phyloP scores from a whole-genome alignment of 2,113 vertebrate genomes.

The Stomatorhinus ivindoensis region DNA sequence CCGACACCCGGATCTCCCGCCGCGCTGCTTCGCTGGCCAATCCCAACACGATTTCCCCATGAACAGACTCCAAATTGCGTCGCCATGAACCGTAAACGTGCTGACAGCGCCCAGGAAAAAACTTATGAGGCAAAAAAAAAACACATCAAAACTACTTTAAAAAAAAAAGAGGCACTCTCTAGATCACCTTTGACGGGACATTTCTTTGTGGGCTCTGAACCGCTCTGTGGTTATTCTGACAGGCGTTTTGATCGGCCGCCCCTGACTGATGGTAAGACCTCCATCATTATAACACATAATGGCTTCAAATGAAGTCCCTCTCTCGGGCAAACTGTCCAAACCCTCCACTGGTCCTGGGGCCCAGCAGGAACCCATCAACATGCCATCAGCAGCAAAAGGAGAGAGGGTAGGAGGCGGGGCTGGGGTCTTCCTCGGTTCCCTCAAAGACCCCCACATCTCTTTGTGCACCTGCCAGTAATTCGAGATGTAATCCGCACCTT shows the following conservation, averaged over 20 bases:
- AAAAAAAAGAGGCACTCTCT: neutral
- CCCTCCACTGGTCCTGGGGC: conserved; percentile 22
- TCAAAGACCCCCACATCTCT: conserved; percentile 32
- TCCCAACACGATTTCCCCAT: neutral
- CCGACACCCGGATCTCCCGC: neutral
- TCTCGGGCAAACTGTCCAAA: conserved; percentile 4
- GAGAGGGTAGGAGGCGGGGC: neutral
- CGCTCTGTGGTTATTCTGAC: neutral
- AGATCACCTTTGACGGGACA: neutral
- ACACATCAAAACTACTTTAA: neutral
- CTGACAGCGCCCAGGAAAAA: neutral
- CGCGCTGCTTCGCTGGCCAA: neutral
- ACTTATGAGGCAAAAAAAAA: neutral
- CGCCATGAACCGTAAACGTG: neutral
- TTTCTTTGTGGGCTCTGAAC: neutral
- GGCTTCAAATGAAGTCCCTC: conserved; percentile 13
- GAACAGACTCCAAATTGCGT: neutral
- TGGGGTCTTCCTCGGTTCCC: conserved; percentile 27
- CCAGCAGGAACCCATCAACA: conserved; percentile 6
- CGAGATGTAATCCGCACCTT: conserved; percentile 42
- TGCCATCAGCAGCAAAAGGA: neutral
- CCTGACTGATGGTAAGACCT: neutral
- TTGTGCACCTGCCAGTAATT: conserved; percentile 44
- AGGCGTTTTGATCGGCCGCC: neutral
- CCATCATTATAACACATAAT: conserved; percentile 11